Evolutionary conservation across 2,797 vertebrate genomes (phyloP), one percentile per base, ranked within the genome.

Genomic region (Syngnathus acus): DNA sequence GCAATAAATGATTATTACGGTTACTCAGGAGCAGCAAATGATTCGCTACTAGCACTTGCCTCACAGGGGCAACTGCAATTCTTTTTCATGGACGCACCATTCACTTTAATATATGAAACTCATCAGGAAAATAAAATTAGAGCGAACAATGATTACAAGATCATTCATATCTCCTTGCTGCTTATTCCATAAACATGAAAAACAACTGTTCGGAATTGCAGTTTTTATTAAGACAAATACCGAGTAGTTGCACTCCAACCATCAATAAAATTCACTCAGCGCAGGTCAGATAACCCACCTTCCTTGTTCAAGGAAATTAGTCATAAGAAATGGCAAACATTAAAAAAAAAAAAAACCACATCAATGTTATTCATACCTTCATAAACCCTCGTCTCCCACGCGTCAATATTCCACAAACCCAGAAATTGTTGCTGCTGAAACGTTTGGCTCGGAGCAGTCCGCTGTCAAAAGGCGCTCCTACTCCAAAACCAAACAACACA

Each of bases 11-110:
- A 66, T 62, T 21, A 45, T 60, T 60, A 68, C 64, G 73, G 73
- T 72, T 71, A 67, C 72, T 70, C 53, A 61, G 74, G 54, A 84
- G 63, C 69, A 76, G 78, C 76, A 59, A 51, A 68, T 77, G 71
- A 85, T 82, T 83, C 83, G 74, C 64, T 47, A 75, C 64, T 47
- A 69, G 73, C 71, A 77, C 80, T 84, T 87, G 85, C 86, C 64
- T 82, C 58, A 66, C 77, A 73, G 71, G 69, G 69, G 71, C 66
- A 63, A 40, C 43, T 71, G 70, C 68, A 63, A 71, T 75, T 74
- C 62, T n/a, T 42, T 62, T 60, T 32, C 21, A 50, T 61, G 60
- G 16, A 37, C 60, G 39, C 17, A 45, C 74, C 68, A 66, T 10
- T 51, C 71, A 66, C 5, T 61, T 13, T 13, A 0, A 66, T 61